Evolutionary conservation across 2,888 invertebrate species (phyloP), one percentile per base, ranked within the genome.

Genomic region (Octonoba sinensis): DNA sequence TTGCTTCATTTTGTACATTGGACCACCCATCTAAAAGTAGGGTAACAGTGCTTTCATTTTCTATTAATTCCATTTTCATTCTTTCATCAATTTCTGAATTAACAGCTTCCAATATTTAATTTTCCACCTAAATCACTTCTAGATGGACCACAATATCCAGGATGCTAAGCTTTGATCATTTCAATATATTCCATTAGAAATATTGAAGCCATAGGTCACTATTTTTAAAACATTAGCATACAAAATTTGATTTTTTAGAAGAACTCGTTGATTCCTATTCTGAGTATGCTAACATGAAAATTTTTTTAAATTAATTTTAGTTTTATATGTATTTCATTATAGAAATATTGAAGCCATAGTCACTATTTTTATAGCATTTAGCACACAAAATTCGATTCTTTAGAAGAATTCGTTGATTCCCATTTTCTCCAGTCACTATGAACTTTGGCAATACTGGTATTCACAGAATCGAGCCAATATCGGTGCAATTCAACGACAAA

Each of bases 401-500:
- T 20, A 64, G 46, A 44, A 20, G 46, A 64, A 64, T 64, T 46
- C n/a, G 20, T 20, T 64, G 64, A 20, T 20, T 20, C 20, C 8
- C n/a, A 18, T 64, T 64, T 64, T 46, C 64, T 46, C 18, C 46
- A 64, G 46, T 46, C 20, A n/a, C 18, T 18, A 15, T 62, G 4
- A 13, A 60, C 36, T 60, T 60, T 27, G 36, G 60, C 36, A 27
- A 60, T 8, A 12, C 27, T 60, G 36, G 11, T 15, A n/a, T 60
- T 60, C 60, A 60, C 24, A 24, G 24, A 15, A 27, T 64, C 46
- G 12, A 51, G 44, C 46, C 22, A 56, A 73, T 46, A 64, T 64
- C 46, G 27, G 18, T 66, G 22, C 57, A 59, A 57, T 47, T 66
- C 74, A 12, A 46, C 11, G 65, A 54, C 44, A 65, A 66, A 66